Evolutionary conservation across 2,888 invertebrate species (phyloP), one percentile per base, ranked within the genome.

Genomic region (Lamellibrachia columna): DNA sequence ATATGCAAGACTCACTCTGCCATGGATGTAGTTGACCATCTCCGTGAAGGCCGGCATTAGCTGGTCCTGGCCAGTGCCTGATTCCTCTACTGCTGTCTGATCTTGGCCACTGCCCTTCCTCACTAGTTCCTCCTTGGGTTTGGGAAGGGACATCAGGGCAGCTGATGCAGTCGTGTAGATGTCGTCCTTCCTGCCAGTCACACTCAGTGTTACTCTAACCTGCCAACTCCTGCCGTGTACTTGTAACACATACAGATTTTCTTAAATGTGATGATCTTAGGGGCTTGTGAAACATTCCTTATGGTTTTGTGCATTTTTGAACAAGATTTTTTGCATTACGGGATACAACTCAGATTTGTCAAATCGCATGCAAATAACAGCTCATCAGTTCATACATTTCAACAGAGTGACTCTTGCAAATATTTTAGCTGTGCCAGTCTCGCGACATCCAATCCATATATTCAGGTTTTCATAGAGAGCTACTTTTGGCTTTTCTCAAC

Each of bases 1-100:
- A 40, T 40, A 15, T 6, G 75, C 22, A 75, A 22, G 75, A 55
- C 52, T 91, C 93, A 96, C 96, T 95, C 96, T 96, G 92, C 97
- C 97, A 96, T 98, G 97, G 8, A 98, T 97, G 95, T 98, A 98
- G 93, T 97, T 97, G 92, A 98, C 97, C 95, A 98, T 97, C 52
- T 98, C 97, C 7, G 97, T 97, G 95, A 98, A 98, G 94, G 97
- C 97, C 3, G 98, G 98, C 94, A 96, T 92, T 8, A 92, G 92
- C 7, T 92, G 91, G 22, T 52, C n/a, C 53, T 92, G 53, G 52
- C 55, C 53, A 40, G 91, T 90, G 52, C 93, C 92, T 53, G 91
- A 55, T 9, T 90, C 90, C 53, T 92, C 58, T 55, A 90, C 53
- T 92, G 93, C 9, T 60, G 58, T 22, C 90, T 93, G 92, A 11